Base-by-base conservation (phyloP, 1,140 invertebrate genomes). In the Dreissena polymorpha region DNA sequence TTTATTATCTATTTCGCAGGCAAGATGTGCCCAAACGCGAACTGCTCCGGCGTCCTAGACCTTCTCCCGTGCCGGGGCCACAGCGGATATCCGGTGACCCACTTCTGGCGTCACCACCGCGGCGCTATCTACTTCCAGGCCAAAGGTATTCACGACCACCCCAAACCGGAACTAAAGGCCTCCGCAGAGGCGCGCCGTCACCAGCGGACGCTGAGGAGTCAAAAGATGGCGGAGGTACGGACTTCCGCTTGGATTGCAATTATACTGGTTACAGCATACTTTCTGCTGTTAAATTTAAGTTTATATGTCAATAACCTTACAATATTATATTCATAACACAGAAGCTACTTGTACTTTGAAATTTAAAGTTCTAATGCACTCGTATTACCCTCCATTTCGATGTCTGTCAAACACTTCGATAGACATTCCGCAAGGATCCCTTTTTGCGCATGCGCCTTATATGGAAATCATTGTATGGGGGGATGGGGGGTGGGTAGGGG, bases 51-150 rank as follows among this genome's bases (percentile, higher is more conserved):
- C 0, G 93, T 96, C 3, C 91, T 99, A 77, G 97, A 98, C 93
- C 97, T 99, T 16, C 94, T 97, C 63, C 95, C 98, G 0, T 99
- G 98, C 90, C 94, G 97, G 10, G 98, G 98, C 0, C 98, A 99
- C 91, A 98, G 97, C 89, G 98, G 98, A 12, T 99, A 99, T 92
- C 98, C 98, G 0, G 98, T 99, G 0, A 99, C 98, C 8, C 98
- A 99, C 93, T 99, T 99, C 92, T 99, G 98, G 98, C 94, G 98
- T 29, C 98, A 99, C 90, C 97, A 97, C 0, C 97, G 98, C 60
- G 96, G 97, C 89, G 97, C 97, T 0, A 98, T 99, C 74, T 99
- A 98, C 93, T 99, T 99, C 91, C 98, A 96, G 95, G 97, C 98
- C 0, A 99, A 99, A 93, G 98, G 98, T 14, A 95, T 96, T 10